Conservation (phyloP, 2,797 vertebrate genomes). For the Sebastes matsubarae region DNA sequence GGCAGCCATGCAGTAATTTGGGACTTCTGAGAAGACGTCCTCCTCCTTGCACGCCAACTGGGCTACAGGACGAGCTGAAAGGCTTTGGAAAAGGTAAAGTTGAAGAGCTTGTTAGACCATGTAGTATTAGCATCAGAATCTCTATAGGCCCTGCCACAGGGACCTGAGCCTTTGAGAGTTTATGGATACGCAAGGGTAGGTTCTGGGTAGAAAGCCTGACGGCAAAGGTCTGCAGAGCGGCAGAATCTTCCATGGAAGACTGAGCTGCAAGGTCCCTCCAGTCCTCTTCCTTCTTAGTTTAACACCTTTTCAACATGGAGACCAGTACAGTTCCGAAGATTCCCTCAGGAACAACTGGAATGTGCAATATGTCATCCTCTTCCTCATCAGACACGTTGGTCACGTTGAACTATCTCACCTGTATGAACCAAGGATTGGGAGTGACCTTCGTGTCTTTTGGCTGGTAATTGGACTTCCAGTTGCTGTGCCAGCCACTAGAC, state of each 20-base stretch:
- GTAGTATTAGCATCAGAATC: neutral
- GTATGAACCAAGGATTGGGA: neutral
- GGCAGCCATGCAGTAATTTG: neutral
- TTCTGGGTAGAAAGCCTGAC: conserved; percentile 1
- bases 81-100: neutral
- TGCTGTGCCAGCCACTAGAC: neutral
- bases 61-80: neutral
- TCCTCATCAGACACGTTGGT: neutral
- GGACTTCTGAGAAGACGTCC: neutral
- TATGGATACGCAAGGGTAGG: conserved; percentile 11
- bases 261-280: neutral
- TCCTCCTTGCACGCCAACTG: neutral
- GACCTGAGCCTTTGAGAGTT: neutral
- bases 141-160: neutral
- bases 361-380: neutral
- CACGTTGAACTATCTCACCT: neutral
- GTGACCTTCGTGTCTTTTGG: neutral
- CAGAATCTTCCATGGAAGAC: neutral
- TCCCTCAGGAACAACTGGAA: conserved; percentile 1
- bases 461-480: conserved; percentile 2
- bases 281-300: neutral
- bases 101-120: neutral
- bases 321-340: neutral
- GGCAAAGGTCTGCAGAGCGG: neutral
- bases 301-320: neutral